These are phyloP conservation scores for Dermatemys mawii DNA, from an alignment of 2,113 vertebrate species.

Conservation along the genomic window DNA sequence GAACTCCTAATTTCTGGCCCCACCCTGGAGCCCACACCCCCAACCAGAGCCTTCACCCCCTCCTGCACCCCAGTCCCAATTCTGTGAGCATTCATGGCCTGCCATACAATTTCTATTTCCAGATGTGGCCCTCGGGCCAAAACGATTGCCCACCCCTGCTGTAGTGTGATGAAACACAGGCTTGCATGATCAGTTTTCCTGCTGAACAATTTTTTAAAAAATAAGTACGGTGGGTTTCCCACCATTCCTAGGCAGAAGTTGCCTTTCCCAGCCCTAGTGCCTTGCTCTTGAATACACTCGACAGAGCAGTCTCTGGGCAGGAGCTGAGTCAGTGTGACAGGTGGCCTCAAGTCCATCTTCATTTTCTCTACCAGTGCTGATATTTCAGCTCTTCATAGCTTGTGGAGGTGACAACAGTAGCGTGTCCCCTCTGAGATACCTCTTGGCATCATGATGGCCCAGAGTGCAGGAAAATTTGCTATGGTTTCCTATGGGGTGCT, in stretches of 20 bases:
- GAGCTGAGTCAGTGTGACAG: neutral
- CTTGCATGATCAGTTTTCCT: neutral
- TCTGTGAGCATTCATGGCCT: too few relatives aligned
- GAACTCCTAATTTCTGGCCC: too few relatives aligned
- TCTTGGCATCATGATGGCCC: neutral
- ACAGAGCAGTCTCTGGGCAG: neutral
- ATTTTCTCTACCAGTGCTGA: neutral
- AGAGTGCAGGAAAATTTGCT: neutral
- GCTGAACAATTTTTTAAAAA: neutral
- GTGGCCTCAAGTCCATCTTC: neutral
- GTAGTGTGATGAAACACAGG: neutral
- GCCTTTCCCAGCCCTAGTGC: neutral
- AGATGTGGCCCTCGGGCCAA: too few relatives aligned
- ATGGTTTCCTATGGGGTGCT: neutral
- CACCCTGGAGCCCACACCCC: too few relatives aligned
- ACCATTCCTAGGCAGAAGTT: neutral
- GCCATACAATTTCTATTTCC: too few relatives aligned
- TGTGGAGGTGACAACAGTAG: neutral
- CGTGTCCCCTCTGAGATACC: neutral
- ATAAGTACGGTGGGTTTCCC: neutral
- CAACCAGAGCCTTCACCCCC: too few relatives aligned
- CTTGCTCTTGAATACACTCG: neutral
- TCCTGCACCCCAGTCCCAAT: too few relatives aligned
- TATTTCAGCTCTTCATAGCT: neutral
- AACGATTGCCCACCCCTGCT: neutral